These are phyloP conservation scores for Picus viridis DNA, from an alignment of 2,797 vertebrate species.

Conservation along the genomic window DNA sequence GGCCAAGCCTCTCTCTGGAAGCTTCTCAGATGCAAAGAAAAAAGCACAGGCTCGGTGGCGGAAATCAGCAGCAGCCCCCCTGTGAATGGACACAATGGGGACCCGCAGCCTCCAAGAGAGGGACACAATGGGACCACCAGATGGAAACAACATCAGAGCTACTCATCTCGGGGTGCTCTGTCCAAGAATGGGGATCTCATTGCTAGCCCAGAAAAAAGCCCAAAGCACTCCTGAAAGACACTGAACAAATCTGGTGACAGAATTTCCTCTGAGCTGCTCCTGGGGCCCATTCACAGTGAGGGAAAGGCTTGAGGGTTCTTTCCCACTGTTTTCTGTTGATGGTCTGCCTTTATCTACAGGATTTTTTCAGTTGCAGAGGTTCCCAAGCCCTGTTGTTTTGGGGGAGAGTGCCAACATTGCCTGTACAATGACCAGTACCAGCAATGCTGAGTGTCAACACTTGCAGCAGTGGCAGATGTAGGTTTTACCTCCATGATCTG, in stretches of 20 bases:
- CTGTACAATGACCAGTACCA: background rate
- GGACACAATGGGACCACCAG: background rate
- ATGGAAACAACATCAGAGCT: background rate
- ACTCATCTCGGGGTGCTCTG: background rate
- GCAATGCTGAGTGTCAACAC: background rate
- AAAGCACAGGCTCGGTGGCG: background rate
- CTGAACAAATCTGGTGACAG: background rate
- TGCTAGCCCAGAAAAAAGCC: background rate
- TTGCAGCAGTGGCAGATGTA: background rate
- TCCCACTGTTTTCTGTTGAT: background rate
- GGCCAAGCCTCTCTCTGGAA: constrained; percentile 60
- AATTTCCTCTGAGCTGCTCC: background rate
- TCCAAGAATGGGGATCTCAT: background rate
- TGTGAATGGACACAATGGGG: background rate
- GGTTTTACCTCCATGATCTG: background rate
- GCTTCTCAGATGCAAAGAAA: constrained; percentile 39
- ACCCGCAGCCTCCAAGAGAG: rapidly evolving
- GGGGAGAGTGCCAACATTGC: too few species aligned
- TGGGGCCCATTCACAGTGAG: background rate
- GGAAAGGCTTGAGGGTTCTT: background rate
- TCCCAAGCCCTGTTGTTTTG: background rate
- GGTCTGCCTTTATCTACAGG: background rate
- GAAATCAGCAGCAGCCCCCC: background rate
- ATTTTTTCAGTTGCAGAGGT: background rate
- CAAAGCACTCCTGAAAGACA: background rate